Conservation (phyloP, 2,888 invertebrate genomes). For the Phanerotoma sp. region DNA sequence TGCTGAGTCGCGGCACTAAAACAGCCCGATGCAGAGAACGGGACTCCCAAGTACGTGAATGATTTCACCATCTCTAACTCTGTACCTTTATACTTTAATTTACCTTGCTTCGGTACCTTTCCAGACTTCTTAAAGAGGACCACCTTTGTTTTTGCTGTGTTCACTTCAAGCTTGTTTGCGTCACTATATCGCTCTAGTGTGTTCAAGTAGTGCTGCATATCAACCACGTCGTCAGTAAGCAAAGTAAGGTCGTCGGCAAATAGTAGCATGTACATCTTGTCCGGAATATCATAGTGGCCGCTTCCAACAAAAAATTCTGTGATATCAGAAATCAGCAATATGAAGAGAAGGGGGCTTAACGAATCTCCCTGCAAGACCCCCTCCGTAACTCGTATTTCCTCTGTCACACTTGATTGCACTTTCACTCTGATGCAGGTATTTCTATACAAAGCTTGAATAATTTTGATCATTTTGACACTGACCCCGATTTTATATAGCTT, state of each 20-base stretch:
- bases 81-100: neutral
- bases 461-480: conserved; percentile 24
- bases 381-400: conserved; percentile 25
- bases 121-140: neutral
- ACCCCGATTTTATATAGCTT: conserved; percentile 18
- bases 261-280: conserved; percentile 3
- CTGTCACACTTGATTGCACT: neutral
- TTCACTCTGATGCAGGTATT: conserved; percentile 9
- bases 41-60: neutral
- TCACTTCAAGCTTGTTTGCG: neutral
- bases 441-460: conserved; percentile 23
- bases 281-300: conserved; percentile 1
- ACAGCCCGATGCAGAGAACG: neutral
- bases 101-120: neutral
- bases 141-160: neutral
- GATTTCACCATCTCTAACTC: neutral
- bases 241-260: neutral
- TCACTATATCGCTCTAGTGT: neutral
- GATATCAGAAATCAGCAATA: conserved; percentile 17
- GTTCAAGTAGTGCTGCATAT: neutral
- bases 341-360: conserved; percentile 24
- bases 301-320: conserved; percentile 4
- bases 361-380: conserved; percentile 29
- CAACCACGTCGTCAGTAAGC: neutral
- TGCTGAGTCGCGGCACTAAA: neutral